Percentiles rank a stretch among this genome's conserved stretches.
Evolutionary conservation across 2,797 vertebrate genomes (phyloP).

Genomic region (Hoplostethus atlanticus): DNA sequence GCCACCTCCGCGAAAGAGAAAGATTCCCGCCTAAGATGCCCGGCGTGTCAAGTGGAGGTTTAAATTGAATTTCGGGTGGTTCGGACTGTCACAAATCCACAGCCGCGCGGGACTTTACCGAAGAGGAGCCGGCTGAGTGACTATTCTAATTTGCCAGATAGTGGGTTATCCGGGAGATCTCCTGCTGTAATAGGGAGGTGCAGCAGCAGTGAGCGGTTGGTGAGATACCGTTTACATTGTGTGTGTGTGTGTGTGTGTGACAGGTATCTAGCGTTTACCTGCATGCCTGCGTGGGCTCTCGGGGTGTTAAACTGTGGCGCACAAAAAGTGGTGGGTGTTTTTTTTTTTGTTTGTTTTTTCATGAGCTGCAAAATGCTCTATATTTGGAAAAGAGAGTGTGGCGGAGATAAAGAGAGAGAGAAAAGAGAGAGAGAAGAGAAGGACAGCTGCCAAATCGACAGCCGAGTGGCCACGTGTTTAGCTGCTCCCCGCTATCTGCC

Average conservation of each 20-base stretch:
- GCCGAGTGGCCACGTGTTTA: conserved; percentile 42
- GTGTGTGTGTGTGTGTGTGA: conserved; percentile 23
- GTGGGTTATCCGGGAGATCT: conserved; percentile 74
- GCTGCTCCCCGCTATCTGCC: conserved; percentile 48
- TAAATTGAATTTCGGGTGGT: conserved; percentile 65
- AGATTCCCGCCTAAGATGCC: conserved; percentile 48
- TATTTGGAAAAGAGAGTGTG: conserved; percentile 32
- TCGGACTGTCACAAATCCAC: conserved; percentile 66
- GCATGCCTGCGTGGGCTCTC: conserved; percentile 20
- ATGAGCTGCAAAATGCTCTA: conserved; percentile 13
- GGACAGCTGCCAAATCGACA: conserved; percentile 31
- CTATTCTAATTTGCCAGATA: conserved; percentile 73
- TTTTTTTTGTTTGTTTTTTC: conserved; percentile 34
- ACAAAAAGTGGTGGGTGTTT: not conserved
- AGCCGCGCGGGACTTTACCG: conserved; percentile 60
- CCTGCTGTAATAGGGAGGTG: conserved; percentile 62
- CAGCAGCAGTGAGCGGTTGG: conserved; percentile 45
- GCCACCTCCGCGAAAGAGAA: conserved; percentile 35
- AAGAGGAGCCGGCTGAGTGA: conserved; percentile 67
- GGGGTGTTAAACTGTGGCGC: not conserved
- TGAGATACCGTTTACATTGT: conserved; percentile 51
- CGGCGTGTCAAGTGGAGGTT: conserved; percentile 70
- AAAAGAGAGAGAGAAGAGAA: conserved; percentile 7
- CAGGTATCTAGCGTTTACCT: conserved; percentile 5
- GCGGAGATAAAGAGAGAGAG: conserved; percentile 16